Base-by-base conservation (phyloP, 2,113 vertebrate species). In the Micronycteris hirsuta region DNA sequence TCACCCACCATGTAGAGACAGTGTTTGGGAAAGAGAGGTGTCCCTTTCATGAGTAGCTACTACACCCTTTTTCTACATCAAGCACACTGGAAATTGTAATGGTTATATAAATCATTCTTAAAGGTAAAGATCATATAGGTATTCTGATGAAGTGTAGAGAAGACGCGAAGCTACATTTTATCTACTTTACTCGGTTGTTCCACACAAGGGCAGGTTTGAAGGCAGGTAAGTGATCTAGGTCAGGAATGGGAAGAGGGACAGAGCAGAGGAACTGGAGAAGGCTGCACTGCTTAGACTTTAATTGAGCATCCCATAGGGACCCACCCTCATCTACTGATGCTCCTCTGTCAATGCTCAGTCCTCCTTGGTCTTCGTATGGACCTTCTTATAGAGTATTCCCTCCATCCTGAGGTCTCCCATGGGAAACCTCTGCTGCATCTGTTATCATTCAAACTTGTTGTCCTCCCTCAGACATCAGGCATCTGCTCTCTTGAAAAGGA, bases 191-290 rank as follows among this genome's bases (percentile, higher is more conserved):
- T 63, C 17, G 24, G 6, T 31, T 73, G 10, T 83, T 5, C 36
- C 10, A 14, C 3, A 20, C 49, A 26, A 45, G 11, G 5, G 22
- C 38, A 11, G 33, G 9, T 45, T 11, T 26, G 2, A 36, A 14
- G 5, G 1, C 47, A 77, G 33, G 36, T 47, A 33, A 63, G 31
- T 26, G n/a, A 5, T 41, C 16, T 19, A 15, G 10, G 13, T 28
- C 19, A 17, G 31, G 5, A 24, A 2, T 0, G 0, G 24, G 33
- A 5, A 67, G 8, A 47, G 20, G 9, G 11, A 12, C 22, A 47
- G 33, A 70, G 24, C 31, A 56, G 19, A 31, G 15, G 52, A 10
- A 16, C 1, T 3, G 8, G 52, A 68, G 45, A 70, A 74, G 47
- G 49, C 36, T 63, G 8, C 0, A 7, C 10, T 52, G 14, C 22